Evolutionary conservation across 2,888 invertebrate species (phyloP).

Genomic region (Archips xylosteana): DNA sequence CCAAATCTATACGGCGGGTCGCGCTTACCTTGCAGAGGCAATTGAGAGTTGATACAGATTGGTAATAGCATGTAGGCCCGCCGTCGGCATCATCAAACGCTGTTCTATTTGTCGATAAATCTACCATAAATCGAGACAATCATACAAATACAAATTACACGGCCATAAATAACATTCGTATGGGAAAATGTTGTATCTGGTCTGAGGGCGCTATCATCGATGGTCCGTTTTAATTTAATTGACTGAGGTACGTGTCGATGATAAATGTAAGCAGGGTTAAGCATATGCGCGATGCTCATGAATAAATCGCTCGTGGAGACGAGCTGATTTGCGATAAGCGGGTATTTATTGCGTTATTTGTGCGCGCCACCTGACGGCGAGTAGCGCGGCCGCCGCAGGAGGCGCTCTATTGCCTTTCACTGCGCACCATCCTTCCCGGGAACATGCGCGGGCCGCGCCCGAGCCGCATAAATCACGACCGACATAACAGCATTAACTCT

Average conservation of each 20-base stretch:
- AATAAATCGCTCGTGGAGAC: slow-evolving; percentile 80
- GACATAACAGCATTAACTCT: slow-evolving; percentile 62
- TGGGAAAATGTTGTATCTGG: slow-evolving; percentile 71
- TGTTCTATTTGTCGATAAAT: slow-evolving; percentile 60
- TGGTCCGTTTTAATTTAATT: slow-evolving; percentile 82
- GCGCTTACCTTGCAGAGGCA: slow-evolving; percentile 33
- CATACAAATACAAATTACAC: slow-evolving; percentile 72
- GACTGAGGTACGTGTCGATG: slow-evolving; percentile 79
- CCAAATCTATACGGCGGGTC: slow-evolving; percentile 31
- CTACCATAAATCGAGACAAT: slow-evolving; percentile 61
- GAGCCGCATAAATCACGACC: slow-evolving; percentile 69
- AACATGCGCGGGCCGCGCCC: slow-evolving; percentile 58
- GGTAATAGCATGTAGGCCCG: slow-evolving; percentile 40
- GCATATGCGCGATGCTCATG: slow-evolving; percentile 76
- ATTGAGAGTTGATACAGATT: slow-evolving; percentile 37
- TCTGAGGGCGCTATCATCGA: slow-evolving; percentile 75
- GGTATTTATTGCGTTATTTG: slow-evolving; percentile 83
- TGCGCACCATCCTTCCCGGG: slow-evolving; percentile 60
- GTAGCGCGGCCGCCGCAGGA: slow-evolving; percentile 66
- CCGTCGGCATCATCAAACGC: slow-evolving; percentile 53
- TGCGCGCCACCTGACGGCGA: slow-evolving; percentile 69
- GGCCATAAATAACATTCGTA: slow-evolving; percentile 74
- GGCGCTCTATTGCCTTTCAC: slow-evolving; percentile 70
- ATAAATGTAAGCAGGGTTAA: slow-evolving; percentile 81
- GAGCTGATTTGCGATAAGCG: slow-evolving; percentile 84